Evolutionary conservation across 2,797 vertebrate genomes (phyloP), one percentile per base, ranked within the genome.

Genomic region (Xiphorhynchus erythropygius): DNA sequence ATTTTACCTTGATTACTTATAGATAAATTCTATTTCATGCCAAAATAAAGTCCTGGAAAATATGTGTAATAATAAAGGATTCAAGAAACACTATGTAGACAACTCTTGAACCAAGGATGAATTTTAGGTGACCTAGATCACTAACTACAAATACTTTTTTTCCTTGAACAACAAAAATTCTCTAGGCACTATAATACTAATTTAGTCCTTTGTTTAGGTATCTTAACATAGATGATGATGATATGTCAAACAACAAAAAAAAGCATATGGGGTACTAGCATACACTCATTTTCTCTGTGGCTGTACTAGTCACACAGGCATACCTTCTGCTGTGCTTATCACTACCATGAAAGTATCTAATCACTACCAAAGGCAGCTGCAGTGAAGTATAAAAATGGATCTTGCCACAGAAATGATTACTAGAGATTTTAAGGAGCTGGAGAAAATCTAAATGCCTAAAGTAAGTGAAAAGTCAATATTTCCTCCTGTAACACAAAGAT

Each of bases 391-490:
- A 91, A 67, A 94, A 92, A 88, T 52, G 13, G 13, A 84, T 87
- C 44, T 77, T 64, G 24, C 18, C 17, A 77, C 16, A 68, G 21
- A 92, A 88, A 52, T 70, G 0, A 76, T 67, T 90, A 46, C 53
- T 90, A 62, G 30, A 53, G 35, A 42, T 49, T 93, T 85, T 82
- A 82, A 91, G 33, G 63, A 78, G 57, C 41, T 75, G 17, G 21
- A 76, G 33, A 21, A 84, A 89, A 90, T 81, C 63, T 2, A 86
- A 90, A 69, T 53, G 21, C 44, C 59, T 30, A 88, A 90, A 78
- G 28, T 37, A 80, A 88, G 47, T 57, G 67, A 86, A 87, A 88
- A 86, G 35, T 86, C 81, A 88, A 2, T 89, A 67, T 67, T 74
- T 81, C 57, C 55, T 87, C 56, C 59, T 71, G 32, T 37, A 76